These are phyloP conservation scores for Cinclus mexicanus DNA, from an alignment of 2,113 vertebrate genomes.

Conservation along the genomic window DNA sequence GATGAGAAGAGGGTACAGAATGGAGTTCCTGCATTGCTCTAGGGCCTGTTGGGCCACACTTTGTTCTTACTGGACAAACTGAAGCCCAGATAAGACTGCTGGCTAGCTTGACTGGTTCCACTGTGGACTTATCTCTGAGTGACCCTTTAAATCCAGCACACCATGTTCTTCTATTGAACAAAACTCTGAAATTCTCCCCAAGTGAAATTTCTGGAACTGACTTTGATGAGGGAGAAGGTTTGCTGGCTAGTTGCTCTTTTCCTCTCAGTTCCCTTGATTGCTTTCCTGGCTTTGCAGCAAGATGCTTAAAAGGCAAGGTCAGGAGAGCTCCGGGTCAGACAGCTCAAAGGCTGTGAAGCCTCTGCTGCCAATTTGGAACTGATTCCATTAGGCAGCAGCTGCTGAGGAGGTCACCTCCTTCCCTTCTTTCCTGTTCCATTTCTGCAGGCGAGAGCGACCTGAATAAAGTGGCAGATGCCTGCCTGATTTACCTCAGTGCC, in stretches of 20 bases:
- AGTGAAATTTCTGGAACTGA: not conserved
- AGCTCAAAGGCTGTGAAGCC: constrained; percentile 32
- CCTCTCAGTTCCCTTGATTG: constrained; percentile 19
- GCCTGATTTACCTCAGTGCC: constrained; percentile 89
- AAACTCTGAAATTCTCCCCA: not conserved
- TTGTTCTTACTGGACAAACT: not conserved
- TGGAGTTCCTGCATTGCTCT: not conserved
- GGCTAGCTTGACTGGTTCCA: not conserved
- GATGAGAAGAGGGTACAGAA: not conserved
- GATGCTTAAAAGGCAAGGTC: constrained; percentile 20
- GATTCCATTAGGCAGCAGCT: not conserved
- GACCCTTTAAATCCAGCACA: not conserved
- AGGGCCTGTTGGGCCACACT: not conserved
- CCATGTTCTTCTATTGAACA: not conserved
- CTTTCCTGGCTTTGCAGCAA: constrained; percentile 19
- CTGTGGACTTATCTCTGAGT: not conserved
- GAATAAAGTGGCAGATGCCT: constrained; percentile 83
- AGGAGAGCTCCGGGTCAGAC: constrained; percentile 19
- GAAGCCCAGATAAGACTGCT: not conserved
- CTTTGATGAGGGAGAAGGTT: not conserved
- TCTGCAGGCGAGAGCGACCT: constrained; percentile 87
- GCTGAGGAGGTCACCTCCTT: not conserved
- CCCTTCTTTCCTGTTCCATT: constrained; percentile 59
- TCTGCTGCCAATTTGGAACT: constrained; percentile 23
- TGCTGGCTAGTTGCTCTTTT: constrained; percentile 1